phyloP scores from a whole-genome alignment of 2,797 vertebrate genomes.

The Jordanella pulchra region DNA sequence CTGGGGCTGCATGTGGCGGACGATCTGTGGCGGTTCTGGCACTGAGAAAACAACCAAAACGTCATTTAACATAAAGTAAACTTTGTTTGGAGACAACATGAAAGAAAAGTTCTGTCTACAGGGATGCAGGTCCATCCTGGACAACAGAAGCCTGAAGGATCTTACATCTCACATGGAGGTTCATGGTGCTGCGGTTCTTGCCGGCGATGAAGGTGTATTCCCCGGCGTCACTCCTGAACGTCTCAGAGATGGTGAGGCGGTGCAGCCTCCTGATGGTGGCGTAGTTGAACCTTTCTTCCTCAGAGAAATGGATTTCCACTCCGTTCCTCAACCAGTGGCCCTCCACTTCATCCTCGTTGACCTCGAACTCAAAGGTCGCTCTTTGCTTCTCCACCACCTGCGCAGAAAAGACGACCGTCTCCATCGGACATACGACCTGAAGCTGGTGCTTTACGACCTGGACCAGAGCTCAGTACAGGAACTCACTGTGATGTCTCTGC shows the following conservation, averaged over 20 bases:
- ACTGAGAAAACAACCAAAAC: conserved; percentile 71
- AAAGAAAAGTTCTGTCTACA: not conserved
- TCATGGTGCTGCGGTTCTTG: conserved; percentile 87
- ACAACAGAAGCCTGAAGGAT: not conserved
- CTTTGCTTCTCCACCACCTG: conserved; percentile 76
- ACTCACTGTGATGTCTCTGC: conserved; percentile 60
- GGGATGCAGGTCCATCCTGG: not conserved
- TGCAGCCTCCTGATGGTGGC: conserved; percentile 85
- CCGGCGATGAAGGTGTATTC: conserved; percentile 91
- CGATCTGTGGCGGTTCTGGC: conserved; percentile 89
- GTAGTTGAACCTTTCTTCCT: conserved; percentile 83
- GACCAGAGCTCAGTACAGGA: not conserved
- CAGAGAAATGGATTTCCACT: conserved; percentile 84
- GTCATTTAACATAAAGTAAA: no score
- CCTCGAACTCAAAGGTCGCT: conserved; percentile 86
- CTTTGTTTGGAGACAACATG: not conserved
- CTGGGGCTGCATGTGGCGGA: conserved; percentile 85
- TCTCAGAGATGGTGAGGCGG: conserved; percentile 79
- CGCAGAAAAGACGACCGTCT: fast-evolving
- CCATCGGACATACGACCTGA: not conserved
- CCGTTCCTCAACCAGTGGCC: conserved; percentile 95
- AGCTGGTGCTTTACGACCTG: not conserved
- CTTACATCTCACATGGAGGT: conserved; percentile 90
- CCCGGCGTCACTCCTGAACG: conserved; percentile 79
- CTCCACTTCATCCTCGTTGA: conserved; percentile 90